phyloP scores from a whole-genome alignment of 1,140 invertebrate species.

The Protaetia brevitarsis region DNA sequence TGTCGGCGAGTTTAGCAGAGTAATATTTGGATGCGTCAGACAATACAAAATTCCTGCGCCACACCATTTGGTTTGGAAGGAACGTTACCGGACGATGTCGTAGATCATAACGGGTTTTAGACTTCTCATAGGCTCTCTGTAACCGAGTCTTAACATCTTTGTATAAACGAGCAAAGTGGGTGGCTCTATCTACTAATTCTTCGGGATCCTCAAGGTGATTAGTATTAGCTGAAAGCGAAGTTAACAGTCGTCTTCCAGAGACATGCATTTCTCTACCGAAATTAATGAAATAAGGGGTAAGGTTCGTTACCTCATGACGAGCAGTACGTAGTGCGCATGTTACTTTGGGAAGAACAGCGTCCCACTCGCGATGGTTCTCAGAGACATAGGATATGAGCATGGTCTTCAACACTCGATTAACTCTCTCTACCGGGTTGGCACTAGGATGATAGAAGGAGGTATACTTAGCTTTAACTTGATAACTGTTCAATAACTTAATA shows the following conservation, averaged over 20 bases:
- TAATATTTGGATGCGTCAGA: slow-evolving; percentile 23
- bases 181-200: background rate
- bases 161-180: background rate
- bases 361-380: slow-evolving; percentile 39
- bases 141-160: background rate
- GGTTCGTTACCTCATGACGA: slow-evolving; percentile 35
- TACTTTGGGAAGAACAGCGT: slow-evolving; percentile 30
- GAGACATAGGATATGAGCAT: slow-evolving; percentile 34
- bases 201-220: background rate
- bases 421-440: slow-evolving; percentile 30
- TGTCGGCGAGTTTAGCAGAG: background rate
- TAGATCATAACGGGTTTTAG: slow-evolving; percentile 2
- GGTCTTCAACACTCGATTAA: slow-evolving; percentile 36
- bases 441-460: background rate
- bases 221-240: background rate
- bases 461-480: background rate
- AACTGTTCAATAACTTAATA: background rate
- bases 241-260: background rate
- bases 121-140: background rate
- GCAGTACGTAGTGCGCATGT: slow-evolving; percentile 38
- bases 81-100: background rate
- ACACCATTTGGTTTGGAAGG: background rate
- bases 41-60: slow-evolving; percentile 13
- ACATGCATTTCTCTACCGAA: slow-evolving; percentile 19
- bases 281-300: slow-evolving; percentile 32